Evolutionary conservation across 2,797 vertebrate species (phyloP), one percentile per base, ranked within the genome.

Genomic region (Triplophysa yarkandensis): DNA sequence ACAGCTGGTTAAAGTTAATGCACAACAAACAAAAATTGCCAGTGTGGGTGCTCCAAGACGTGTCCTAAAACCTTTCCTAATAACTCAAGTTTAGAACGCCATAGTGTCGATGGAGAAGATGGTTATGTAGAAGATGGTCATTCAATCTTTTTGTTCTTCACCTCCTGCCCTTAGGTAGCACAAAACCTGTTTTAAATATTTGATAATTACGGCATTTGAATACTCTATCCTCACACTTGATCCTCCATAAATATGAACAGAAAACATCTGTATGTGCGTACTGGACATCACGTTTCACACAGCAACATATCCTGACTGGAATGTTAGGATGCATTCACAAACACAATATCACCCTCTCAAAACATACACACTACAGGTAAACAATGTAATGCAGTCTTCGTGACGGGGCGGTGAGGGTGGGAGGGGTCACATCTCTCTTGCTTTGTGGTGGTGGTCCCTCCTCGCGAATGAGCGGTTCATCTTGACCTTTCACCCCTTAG

Each of bases 381-480:
- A 92, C 88, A 88, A 83, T 17, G 73, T 41, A 64, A 68, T 1
- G 41, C 68, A 63, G 34, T 67, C 21, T 44, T 4, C 62, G 83
- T 74, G 68, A 85, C 80, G 71, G 79, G 79, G 77, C 79, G 30
- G 58, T 68, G 34, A 62, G 75, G 65, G 77, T 44, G 71, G 54
- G 6, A 58, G 54, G 58, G 41, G 63, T 74, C 77, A 58, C 19
- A 43, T 66, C 41, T 1, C 74, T 10, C 69, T 21, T 3, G 48
- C 21, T 58, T 57, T 30, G 7, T 16, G 10, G 23, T 36, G 62
- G 68, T 83, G 87, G 90, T 89, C 87, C 81, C 78, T 91, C 89
- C 88, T 90, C 85, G 86, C 84, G 6, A 77, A 77, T 68, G 50
- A 16, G 90, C 83, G 85, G 86, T 84, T 92, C 91, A 91, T 91